Evolutionary conservation across 92 coral and sea anemone genomes (phyloP).

Genomic region (Epizoanthus fatuus): DNA sequence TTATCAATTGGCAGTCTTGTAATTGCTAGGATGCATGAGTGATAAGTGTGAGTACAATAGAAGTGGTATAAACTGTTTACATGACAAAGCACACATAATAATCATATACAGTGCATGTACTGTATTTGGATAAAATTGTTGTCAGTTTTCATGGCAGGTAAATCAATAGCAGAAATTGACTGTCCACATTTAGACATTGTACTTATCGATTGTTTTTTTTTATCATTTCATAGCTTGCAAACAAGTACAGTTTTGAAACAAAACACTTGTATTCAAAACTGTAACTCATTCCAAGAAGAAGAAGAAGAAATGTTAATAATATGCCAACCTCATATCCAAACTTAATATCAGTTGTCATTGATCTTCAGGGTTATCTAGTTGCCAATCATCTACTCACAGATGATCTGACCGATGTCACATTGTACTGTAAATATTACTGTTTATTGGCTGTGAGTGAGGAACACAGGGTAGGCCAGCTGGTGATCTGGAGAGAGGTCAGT

Average conservation of each 20-base stretch:
- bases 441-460: conserved; percentile 92
- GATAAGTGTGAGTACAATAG: too few species aligned
- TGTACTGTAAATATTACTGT: conserved; percentile 97
- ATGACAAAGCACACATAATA: too few species aligned
- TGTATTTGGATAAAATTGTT: too few species aligned
- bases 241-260: neutral
- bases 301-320: neutral
- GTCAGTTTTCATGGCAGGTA: too few species aligned
- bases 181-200: too few species aligned
- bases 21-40: too few species aligned
- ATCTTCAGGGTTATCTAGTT: conserved; percentile 85
- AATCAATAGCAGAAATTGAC: too few species aligned
- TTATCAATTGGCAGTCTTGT: too few species aligned
- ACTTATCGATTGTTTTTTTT: too few species aligned
- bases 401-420: conserved; percentile 88
- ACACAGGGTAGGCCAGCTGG: conserved; percentile 93
- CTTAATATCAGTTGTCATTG: neutral
- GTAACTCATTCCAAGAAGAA: neutral
- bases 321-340: neutral
- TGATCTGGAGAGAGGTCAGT: conserved; percentile 96
- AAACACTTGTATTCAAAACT: neutral
- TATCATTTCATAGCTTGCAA: too few species aligned
- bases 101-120: too few species aligned
- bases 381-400: conserved; percentile 93
- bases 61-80: too few species aligned